phyloP scores from a whole-genome alignment of 2,797 vertebrate species.

The Hipposideros larvatus region DNA sequence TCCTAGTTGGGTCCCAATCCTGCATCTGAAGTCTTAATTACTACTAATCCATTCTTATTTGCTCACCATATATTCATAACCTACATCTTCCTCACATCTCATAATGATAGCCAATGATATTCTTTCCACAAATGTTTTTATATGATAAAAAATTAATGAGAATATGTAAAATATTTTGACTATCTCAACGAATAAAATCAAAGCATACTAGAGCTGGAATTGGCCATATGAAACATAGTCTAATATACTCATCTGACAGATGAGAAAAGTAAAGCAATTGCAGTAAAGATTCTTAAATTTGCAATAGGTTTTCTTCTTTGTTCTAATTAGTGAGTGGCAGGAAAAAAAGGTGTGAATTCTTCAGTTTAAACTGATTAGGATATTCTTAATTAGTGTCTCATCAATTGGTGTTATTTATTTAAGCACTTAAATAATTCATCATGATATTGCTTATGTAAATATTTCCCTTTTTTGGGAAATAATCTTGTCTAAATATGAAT shows the following conservation, averaged over 20 bases:
- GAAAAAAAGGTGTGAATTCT: background rate
- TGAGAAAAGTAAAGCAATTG: background rate
- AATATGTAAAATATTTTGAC: background rate
- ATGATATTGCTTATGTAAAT: background rate
- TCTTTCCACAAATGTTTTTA: background rate
- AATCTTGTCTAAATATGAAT: background rate
- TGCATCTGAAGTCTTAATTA: background rate
- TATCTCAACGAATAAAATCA: background rate
- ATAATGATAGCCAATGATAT: background rate
- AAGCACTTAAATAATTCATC: background rate
- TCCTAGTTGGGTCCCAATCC: background rate
- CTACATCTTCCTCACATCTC: background rate
- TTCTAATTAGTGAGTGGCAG: background rate
- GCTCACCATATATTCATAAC: background rate
- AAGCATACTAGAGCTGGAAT: background rate
- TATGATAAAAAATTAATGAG: background rate
- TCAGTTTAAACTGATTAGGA: constrained; percentile 2
- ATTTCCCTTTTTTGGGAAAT: background rate
- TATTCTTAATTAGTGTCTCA: background rate
- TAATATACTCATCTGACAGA: background rate
- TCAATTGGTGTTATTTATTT: background rate
- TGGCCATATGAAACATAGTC: background rate
- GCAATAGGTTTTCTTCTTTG: background rate
- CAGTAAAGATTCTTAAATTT: constrained; percentile 33
- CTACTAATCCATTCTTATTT: background rate